Percentiles rank a stretch among this genome's conserved stretches.
Conservation (phyloP, 92 coral and sea anemone species). For the Umimayanthus kanabou region DNA sequence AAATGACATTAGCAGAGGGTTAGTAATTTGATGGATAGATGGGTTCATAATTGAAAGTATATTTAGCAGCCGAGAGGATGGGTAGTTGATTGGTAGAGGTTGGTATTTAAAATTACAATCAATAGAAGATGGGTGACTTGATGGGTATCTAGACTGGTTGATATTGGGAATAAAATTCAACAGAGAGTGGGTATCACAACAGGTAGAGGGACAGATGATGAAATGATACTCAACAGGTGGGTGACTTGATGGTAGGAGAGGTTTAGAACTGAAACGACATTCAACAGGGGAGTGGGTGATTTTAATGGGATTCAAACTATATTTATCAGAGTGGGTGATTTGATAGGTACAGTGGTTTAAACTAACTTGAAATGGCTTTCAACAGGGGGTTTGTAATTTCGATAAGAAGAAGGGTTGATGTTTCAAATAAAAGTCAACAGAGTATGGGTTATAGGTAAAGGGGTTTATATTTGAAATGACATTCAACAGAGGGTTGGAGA, state of each 20-base stretch:
- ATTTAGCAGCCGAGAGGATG: no score
- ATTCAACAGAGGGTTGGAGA: no score
- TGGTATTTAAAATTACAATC: no score
- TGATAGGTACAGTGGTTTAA: background rate
- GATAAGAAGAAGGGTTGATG: background rate
- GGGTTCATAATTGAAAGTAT: no score
- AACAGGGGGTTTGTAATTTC: background rate
- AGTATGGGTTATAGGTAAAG: background rate
- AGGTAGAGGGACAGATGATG: background rate
- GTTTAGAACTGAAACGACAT: background rate
- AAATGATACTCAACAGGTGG: background rate
- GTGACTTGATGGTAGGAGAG: background rate
- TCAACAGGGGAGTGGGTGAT: background rate
- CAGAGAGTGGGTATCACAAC: background rate
- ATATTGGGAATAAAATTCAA: background rate
- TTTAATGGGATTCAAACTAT: background rate
- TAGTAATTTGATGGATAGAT: no score
- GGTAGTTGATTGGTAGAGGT: no score
- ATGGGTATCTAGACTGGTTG: background rate
- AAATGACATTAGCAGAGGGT: background rate
- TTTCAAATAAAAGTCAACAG: background rate
- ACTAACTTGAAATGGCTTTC: no score
- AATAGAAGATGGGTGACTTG: background rate
- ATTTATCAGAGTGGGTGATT: background rate
- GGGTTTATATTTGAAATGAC: no score